These are phyloP conservation scores for Diorhabda sublineata DNA, from an alignment of 1,140 invertebrate species.

Conservation along the genomic window DNA sequence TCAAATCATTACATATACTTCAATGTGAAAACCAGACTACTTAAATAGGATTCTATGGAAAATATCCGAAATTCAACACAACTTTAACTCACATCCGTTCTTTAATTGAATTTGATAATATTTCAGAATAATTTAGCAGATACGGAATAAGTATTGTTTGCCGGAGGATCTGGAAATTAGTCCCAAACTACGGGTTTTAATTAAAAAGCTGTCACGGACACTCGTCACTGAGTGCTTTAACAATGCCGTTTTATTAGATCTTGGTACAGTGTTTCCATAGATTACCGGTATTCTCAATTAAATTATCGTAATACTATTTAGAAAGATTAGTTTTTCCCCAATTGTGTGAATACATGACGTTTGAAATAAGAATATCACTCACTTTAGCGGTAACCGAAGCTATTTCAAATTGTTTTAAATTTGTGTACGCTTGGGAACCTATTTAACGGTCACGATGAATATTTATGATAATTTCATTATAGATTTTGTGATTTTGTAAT, in stretches of 20 bases:
- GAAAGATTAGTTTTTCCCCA: too few relatives aligned
- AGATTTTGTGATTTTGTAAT: too few relatives aligned
- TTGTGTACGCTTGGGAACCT: too few relatives aligned
- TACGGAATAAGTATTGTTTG: conserved; percentile 13
- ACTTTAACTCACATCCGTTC: conserved; percentile 10
- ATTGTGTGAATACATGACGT: too few relatives aligned
- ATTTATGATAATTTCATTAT: too few relatives aligned
- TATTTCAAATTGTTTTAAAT: too few relatives aligned
- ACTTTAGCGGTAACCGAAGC: too few relatives aligned
- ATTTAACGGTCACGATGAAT: too few relatives aligned
- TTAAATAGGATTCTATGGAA: not conserved
- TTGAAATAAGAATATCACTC: too few relatives aligned
- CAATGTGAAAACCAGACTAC: not conserved
- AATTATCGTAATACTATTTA: too few relatives aligned
- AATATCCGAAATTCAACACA: not conserved
- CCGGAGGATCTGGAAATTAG: conserved; percentile 21
- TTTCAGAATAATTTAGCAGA: conserved; percentile 22
- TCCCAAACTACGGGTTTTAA: conserved; percentile 26
- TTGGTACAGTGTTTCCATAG: not conserved
- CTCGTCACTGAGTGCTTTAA: conserved; percentile 38
- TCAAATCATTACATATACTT: too few relatives aligned
- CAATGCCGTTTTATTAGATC: not conserved
- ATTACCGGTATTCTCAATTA: not conserved
- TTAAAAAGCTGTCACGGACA: conserved; percentile 27
- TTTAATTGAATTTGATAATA: conserved; percentile 29